Percentiles rank a stretch among this genome's conserved stretches.
Conservation (phyloP, 2,888 invertebrate genomes). For the Ophion obscuratus region DNA sequence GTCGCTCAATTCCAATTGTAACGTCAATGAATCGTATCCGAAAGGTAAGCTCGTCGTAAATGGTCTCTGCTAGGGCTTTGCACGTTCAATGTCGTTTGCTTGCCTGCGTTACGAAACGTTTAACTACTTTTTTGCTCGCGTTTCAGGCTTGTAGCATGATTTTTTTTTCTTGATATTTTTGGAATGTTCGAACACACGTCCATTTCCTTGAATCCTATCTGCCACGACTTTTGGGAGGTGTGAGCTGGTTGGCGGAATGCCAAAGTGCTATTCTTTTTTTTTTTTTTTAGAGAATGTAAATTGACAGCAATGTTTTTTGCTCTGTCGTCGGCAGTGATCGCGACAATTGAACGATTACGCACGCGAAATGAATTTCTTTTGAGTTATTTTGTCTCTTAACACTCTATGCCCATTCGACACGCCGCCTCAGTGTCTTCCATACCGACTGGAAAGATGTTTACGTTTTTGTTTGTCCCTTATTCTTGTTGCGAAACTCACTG, state of each 20-base stretch:
- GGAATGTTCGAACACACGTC: slow-evolving; percentile 36
- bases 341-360: slow-evolving; percentile 10
- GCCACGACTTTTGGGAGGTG: slow-evolving; percentile 73
- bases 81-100: slow-evolving; percentile 50
- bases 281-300: slow-evolving; percentile 11
- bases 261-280: slow-evolving; percentile 34
- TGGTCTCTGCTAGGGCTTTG: slow-evolving; percentile 55
- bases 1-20: slow-evolving; percentile 3
- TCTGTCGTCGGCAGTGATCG: slow-evolving; percentile 18
- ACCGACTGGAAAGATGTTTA: slow-evolving; percentile 32
- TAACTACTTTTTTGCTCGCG: slow-evolving; percentile 13
- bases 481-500: background rate
- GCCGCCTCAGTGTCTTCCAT: slow-evolving; percentile 21
- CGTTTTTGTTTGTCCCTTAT: background rate
- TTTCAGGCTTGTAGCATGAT: slow-evolving; percentile 39
- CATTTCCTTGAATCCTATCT: slow-evolving; percentile 45
- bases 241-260: slow-evolving; percentile 68
- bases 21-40: slow-evolving; percentile 19
- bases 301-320: slow-evolving; percentile 14
- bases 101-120: slow-evolving; percentile 9
- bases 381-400: slow-evolving; percentile 28
- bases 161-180: slow-evolving; percentile 20
- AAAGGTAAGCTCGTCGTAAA: slow-evolving; percentile 61
- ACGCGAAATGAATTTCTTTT: slow-evolving; percentile 30
- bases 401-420: slow-evolving; percentile 25